Evolutionary conservation across 2,797 vertebrate species (phyloP).

Genomic region (Ptychobarbus kaznakovi): DNA sequence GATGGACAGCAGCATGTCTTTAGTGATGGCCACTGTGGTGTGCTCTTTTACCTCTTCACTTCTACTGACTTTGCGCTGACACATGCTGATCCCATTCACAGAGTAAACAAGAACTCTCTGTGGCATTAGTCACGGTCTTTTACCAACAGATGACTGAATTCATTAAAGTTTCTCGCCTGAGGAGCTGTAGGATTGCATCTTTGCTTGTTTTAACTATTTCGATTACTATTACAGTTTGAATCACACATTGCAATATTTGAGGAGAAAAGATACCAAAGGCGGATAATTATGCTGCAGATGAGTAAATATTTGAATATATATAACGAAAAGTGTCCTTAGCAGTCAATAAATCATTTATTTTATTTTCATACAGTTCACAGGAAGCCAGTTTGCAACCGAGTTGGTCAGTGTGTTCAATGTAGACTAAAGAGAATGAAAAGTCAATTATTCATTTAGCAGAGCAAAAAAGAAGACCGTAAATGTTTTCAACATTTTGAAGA

Average conservation of each 20-base stretch:
- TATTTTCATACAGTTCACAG: neutral
- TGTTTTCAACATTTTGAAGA: neutral
- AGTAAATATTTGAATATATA: neutral
- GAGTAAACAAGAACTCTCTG: slow-evolving; percentile 55
- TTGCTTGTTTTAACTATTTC: neutral
- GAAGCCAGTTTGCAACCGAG: neutral
- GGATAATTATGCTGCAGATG: neutral
- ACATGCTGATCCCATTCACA: slow-evolving; percentile 59
- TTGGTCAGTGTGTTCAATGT: neutral
- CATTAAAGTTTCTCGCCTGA: slow-evolving; percentile 35
- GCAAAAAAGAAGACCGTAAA: neutral
- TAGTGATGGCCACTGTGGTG: slow-evolving; percentile 36
- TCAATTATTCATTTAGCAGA: neutral
- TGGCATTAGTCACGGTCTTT: slow-evolving; percentile 48
- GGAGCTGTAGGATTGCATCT: slow-evolving; percentile 3
- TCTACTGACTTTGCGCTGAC: slow-evolving; percentile 53
- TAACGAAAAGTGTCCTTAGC: neutral
- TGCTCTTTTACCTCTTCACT: slow-evolving; percentile 50
- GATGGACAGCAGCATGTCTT: slow-evolving; percentile 55
- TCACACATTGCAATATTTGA: neutral
- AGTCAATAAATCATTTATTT: neutral
- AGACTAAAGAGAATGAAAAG: neutral
- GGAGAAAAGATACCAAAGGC: neutral
- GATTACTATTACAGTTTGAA: neutral
- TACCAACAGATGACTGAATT: slow-evolving; percentile 52